Evolutionary conservation across 2,797 vertebrate species (phyloP).

Genomic region (Oreonectes daqikongensis): DNA sequence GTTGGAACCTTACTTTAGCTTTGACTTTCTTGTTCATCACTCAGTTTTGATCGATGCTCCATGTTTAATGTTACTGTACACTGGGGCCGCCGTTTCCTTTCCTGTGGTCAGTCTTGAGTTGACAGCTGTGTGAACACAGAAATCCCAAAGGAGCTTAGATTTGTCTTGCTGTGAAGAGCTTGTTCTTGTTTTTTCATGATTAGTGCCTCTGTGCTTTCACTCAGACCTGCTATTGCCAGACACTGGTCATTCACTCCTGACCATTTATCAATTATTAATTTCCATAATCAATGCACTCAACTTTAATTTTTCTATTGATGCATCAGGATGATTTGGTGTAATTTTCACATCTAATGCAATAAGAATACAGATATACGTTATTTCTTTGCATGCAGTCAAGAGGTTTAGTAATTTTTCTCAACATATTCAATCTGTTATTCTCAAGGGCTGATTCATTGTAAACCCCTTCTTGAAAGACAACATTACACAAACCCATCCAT

Average conservation of each 20-base stretch:
- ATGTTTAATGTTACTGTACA: background rate
- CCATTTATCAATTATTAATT: background rate
- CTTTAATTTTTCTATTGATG: background rate
- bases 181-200: background rate
- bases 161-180: background rate
- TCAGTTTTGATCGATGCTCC: background rate
- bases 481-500: conserved; percentile 13
- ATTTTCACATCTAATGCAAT: background rate
- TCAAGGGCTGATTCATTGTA: background rate
- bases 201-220: background rate
- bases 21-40: background rate
- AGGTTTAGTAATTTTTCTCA: background rate
- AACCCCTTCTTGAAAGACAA: background rate
- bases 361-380: background rate
- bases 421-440: background rate
- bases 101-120: background rate
- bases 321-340: background rate
- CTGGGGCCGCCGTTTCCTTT: background rate
- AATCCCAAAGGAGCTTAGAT: background rate
- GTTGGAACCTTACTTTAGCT: no score
- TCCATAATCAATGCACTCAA: background rate
- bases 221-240: background rate
- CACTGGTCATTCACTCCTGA: background rate
- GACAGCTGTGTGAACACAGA: background rate
- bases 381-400: background rate